phyloP scores from a whole-genome alignment of 2,888 invertebrate genomes.

The Theretra japonica region DNA sequence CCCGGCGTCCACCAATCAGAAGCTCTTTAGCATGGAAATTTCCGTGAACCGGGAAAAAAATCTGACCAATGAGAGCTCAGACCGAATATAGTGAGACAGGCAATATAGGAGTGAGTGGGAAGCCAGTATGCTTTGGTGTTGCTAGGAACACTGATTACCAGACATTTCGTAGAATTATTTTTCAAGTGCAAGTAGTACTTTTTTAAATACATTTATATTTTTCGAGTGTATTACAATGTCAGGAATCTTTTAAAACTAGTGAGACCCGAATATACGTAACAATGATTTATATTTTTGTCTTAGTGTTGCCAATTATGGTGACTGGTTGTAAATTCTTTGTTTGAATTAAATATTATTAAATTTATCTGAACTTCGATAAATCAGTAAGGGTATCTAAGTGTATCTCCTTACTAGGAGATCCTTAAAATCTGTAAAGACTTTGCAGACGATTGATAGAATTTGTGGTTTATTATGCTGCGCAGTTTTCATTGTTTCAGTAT shows the following conservation, averaged over 20 bases:
- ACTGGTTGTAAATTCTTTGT: background rate
- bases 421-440: too few species aligned
- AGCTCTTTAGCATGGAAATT: background rate
- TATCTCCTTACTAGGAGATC: too few species aligned
- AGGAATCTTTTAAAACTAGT: too few species aligned
- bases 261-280: too few species aligned
- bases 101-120: background rate
- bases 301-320: background rate
- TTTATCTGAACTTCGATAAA: background rate
- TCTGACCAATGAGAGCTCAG: background rate
- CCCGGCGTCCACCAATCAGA: constrained; percentile 2
- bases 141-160: background rate
- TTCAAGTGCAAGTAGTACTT: background rate
- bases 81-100: background rate
- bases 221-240: too few species aligned
- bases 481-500: background rate
- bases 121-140: background rate
- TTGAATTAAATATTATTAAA: background rate
- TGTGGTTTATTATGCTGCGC: too few species aligned
- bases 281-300: background rate
- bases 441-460: too few species aligned
- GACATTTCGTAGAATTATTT: background rate
- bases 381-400: background rate
- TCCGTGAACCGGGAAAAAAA: background rate
- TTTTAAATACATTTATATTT: too few species aligned